Conservation (phyloP, 2,113 vertebrate species). For the Calyptomena viridis region DNA sequence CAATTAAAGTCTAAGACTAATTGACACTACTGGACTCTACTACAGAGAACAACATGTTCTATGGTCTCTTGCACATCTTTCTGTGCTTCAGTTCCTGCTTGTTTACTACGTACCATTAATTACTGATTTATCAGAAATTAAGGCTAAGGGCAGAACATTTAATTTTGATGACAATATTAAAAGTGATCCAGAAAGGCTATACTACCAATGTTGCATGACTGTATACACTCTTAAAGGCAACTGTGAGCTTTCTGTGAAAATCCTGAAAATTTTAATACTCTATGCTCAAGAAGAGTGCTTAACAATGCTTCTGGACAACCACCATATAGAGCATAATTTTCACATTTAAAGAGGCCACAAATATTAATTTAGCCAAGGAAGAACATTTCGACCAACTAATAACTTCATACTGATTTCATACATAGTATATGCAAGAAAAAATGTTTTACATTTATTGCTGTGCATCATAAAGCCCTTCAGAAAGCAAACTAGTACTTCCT, state of each 20-base stretch:
- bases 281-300: background rate
- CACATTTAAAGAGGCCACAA: background rate
- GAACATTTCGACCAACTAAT: background rate
- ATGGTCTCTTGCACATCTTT: background rate
- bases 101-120: background rate
- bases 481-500: background rate
- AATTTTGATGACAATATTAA: background rate
- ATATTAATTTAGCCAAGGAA: background rate
- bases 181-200: background rate
- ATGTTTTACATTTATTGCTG: background rate
- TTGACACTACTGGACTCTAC: background rate
- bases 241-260: background rate
- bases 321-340: background rate
- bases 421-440: background rate
- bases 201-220: background rate
- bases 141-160: background rate
- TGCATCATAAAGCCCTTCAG: background rate
- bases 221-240: background rate
- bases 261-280: background rate
- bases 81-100: background rate
- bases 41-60: background rate
- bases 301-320: background rate
- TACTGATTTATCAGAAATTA: background rate
- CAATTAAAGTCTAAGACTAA: constrained; percentile 12
- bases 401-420: background rate